Percentiles rank a stretch among this genome's conserved stretches.
Conservation (phyloP, 2,888 invertebrate genomes). For the Bellardia bayeri region DNA sequence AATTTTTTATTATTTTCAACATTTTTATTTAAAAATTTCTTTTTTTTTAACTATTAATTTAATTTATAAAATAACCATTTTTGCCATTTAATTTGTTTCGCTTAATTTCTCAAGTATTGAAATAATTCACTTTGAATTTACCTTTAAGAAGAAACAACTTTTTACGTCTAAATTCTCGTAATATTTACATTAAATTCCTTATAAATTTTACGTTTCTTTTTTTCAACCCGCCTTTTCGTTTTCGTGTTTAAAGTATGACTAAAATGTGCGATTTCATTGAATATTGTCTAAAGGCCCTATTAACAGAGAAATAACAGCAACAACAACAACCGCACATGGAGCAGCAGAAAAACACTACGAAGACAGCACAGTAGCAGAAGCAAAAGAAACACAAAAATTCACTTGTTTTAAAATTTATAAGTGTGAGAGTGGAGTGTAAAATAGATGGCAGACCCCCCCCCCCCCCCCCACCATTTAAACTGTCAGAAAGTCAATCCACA, state of each 20-base stretch:
- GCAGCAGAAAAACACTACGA: neutral
- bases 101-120: too few species aligned
- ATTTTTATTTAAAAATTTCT: too few species aligned
- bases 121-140: too few species aligned
- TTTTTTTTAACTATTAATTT: too few species aligned
- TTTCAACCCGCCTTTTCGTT: slow-evolving; percentile 66
- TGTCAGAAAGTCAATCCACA: neutral
- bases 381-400: slow-evolving; percentile 42
- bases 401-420: slow-evolving; percentile 59
- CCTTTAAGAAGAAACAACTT: too few species aligned
- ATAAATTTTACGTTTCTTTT: slow-evolving; percentile 28
- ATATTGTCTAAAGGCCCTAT: slow-evolving; percentile 71
- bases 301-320: slow-evolving; percentile 43
- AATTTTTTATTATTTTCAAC: too few species aligned
- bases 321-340: slow-evolving; percentile 4
- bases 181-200: slow-evolving; percentile 40
- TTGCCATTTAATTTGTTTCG: too few species aligned
- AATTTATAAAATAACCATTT: too few species aligned
- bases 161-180: too few species aligned
- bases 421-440: slow-evolving; percentile 43
- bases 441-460: slow-evolving; percentile 31
- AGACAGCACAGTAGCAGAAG: neutral
- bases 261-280: slow-evolving; percentile 74
- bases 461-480: slow-evolving; percentile 37
- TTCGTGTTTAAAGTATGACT: slow-evolving; percentile 74